Percentiles rank a stretch among this genome's conserved stretches.
Conservation (phyloP, 2,888 invertebrate species). For the Pristionchus japonicus region DNA sequence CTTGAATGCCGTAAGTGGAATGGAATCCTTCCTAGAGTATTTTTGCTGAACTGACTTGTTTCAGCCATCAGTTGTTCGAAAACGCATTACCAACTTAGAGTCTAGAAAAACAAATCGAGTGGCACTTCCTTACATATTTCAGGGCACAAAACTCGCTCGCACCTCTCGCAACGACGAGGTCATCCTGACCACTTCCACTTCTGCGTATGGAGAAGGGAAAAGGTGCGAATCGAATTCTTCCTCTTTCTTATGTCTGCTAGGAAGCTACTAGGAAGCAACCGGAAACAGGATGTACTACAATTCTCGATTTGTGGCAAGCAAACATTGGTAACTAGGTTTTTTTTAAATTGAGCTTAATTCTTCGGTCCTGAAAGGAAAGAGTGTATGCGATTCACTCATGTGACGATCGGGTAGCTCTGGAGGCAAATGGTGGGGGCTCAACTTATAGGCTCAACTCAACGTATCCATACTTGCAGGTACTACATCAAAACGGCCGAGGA, state of each 20-base stretch:
- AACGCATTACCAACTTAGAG: not conserved
- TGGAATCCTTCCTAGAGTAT: not conserved
- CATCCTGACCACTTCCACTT: constrained; percentile 42
- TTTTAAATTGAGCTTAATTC: not conserved
- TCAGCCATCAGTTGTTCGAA: not conserved
- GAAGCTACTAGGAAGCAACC: too few relatives aligned
- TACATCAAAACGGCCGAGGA: constrained; percentile 46
- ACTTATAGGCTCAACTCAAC: too few relatives aligned
- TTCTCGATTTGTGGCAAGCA: too few relatives aligned
- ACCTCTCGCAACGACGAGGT: constrained; percentile 49
- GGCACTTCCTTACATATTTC: not conserved
- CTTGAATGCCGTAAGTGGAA: constrained; percentile 53
- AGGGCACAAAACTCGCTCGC: constrained; percentile 56
- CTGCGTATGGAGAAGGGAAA: constrained; percentile 16
- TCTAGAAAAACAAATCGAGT: too few relatives aligned
- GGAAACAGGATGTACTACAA: too few relatives aligned
- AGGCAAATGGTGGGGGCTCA: too few relatives aligned
- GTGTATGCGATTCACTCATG: too few relatives aligned
- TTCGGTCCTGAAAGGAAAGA: not conserved
- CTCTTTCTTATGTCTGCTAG: too few relatives aligned
- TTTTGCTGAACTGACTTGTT: not conserved
- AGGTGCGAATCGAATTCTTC: not conserved
- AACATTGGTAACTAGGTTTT: too few relatives aligned
- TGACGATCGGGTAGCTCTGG: too few relatives aligned
- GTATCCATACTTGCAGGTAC: constrained; percentile 40